A percentile compares a stretch with the other conserved stretches of the same genome.
phyloP scores from a whole-genome alignment of 1,140 invertebrate genomes.

The Planococcus citri region DNA sequence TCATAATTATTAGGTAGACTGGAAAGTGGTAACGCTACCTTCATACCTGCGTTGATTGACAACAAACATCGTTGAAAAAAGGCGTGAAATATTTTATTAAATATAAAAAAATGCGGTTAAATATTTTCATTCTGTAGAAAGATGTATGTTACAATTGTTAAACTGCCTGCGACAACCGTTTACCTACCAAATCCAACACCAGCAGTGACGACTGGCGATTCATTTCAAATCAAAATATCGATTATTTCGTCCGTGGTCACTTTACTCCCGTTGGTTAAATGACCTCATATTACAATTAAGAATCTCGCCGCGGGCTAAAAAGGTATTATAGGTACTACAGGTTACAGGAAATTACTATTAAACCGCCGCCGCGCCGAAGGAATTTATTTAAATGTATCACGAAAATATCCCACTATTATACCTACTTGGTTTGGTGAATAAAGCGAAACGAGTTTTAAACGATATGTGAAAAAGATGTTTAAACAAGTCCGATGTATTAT shows the following conservation, averaged over 20 bases:
- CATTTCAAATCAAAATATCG: not conserved
- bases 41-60: not conserved
- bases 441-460: not conserved
- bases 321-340: not conserved
- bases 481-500: not conserved
- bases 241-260: not conserved
- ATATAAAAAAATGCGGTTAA: not conserved
- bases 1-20: not conserved
- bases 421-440: not conserved
- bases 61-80: not conserved
- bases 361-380: not conserved
- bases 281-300: not conserved
- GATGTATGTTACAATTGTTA: not conserved
- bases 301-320: not conserved
- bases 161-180: too few relatives aligned
- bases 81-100: not conserved
- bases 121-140: not conserved
- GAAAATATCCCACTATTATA: not conserved
- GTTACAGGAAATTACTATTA: slow-evolving; percentile 3
- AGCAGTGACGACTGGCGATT: not conserved
- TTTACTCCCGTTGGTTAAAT: not conserved
- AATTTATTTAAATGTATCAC: slow-evolving; percentile 8
- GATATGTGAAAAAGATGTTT: not conserved
- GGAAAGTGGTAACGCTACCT: not conserved
- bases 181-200: too few relatives aligned